phyloP scores from a whole-genome alignment of 2,113 vertebrate genomes.

The Arenaria interpres region DNA sequence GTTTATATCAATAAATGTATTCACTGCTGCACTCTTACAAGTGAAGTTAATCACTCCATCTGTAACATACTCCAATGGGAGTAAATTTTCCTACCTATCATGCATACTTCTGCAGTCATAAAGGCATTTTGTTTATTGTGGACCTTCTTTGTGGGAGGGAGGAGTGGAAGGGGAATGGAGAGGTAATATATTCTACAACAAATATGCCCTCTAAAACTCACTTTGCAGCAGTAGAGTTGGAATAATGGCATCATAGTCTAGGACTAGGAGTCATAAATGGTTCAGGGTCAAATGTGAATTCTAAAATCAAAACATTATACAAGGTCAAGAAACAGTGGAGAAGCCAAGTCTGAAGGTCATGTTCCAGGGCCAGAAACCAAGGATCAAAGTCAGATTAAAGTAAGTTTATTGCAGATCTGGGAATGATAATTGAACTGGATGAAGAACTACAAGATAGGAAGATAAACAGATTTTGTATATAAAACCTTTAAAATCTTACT shows the following conservation, averaged over 20 bases:
- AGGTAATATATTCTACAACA: neutral
- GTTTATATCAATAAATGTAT: too few relatives aligned
- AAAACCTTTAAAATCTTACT: neutral
- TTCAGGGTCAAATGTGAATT: neutral
- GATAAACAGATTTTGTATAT: neutral
- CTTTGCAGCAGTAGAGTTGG: neutral
- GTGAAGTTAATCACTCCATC: too few relatives aligned
- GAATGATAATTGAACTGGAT: neutral
- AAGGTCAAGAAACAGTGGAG: neutral
- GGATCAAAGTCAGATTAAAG: neutral
- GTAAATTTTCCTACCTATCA: neutral
- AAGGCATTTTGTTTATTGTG: neutral
- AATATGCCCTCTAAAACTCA: neutral
- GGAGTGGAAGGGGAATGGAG: neutral
- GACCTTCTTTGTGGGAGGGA: accelerated
- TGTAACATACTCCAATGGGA: neutral
- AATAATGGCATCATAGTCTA: neutral
- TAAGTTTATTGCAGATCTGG: neutral
- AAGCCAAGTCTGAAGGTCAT: neutral
- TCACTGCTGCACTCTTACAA: too few relatives aligned
- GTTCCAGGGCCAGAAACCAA: neutral
- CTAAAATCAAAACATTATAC: neutral
- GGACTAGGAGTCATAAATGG: neutral
- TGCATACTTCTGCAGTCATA: neutral
- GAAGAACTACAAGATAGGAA: neutral